Conservation (phyloP, 2,888 invertebrate genomes). For the Lithophane leautieri region DNA sequence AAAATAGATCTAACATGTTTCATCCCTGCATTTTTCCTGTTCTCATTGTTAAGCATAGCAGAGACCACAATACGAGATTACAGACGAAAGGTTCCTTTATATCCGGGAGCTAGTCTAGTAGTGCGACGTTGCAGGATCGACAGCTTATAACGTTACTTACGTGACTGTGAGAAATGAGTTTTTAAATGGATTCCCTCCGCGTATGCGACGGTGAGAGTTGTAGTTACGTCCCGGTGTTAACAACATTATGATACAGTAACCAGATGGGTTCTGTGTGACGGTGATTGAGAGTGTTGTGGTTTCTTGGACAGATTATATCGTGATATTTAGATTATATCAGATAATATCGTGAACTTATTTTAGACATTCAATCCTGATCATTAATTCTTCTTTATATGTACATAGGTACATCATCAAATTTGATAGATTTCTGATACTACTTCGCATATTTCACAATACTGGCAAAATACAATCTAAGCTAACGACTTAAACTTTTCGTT, state of each 20-base stretch:
- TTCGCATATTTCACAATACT: neutral
- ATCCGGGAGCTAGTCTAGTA: conserved; percentile 17
- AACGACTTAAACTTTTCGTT: conserved; percentile 9
- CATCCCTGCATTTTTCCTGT: conserved; percentile 19
- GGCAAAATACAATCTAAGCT: neutral
- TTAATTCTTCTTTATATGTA: neutral
- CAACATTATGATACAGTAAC: conserved; percentile 29
- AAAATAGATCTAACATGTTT: conserved; percentile 21
- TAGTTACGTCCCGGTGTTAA: conserved; percentile 34
- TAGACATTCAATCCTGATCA: neutral
- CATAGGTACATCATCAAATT: neutral
- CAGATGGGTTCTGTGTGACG: conserved; percentile 14
- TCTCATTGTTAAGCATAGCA: conserved; percentile 45
- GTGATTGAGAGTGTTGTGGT: conserved; percentile 30
- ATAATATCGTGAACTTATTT: neutral
- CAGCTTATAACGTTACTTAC: conserved; percentile 80
- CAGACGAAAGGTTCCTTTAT: conserved; percentile 9
- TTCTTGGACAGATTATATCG: neutral
- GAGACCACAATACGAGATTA: conserved; percentile 39
- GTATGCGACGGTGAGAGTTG: conserved; percentile 56
- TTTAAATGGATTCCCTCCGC: conserved; percentile 83
- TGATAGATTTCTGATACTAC: neutral
- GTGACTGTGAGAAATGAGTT: conserved; percentile 83
- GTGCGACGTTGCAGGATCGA: conserved; percentile 70
- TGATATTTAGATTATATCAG: no score